Evolutionary conservation across 2,888 invertebrate species (phyloP).

Genomic region (Pristionchus arcanus): DNA sequence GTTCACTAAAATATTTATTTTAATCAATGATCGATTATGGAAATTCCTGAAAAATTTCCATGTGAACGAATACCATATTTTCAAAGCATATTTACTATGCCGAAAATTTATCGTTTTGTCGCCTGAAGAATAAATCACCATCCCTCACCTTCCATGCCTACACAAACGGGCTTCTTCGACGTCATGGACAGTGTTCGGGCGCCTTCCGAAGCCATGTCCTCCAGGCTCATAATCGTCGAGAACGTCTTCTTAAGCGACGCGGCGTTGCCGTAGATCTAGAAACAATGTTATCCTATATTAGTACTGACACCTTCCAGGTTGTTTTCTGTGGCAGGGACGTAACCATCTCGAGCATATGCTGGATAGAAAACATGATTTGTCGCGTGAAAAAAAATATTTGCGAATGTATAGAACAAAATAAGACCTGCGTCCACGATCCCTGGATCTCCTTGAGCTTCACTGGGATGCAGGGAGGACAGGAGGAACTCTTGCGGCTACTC

Average conservation of each 20-base stretch:
- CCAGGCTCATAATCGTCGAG: conserved; percentile 71
- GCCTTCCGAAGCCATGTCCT: conserved; percentile 60
- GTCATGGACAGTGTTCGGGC: conserved; percentile 63
- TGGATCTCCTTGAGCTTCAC: conserved; percentile 66
- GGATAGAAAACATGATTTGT: too few relatives aligned
- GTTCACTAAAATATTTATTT: conserved; percentile 58
- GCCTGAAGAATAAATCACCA: too few relatives aligned
- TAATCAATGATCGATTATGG: too few relatives aligned
- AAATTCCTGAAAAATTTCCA: too few relatives aligned
- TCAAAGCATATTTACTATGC: too few relatives aligned
- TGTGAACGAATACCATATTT: too few relatives aligned
- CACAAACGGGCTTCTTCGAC: conserved; percentile 67
- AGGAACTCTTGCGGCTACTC: background rate
- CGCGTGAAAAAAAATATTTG: too few relatives aligned
- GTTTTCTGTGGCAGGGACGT: background rate
- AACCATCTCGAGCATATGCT: too few relatives aligned
- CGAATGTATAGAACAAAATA: background rate
- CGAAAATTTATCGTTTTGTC: too few relatives aligned
- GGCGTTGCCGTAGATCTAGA: conserved; percentile 74
- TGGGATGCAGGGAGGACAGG: conserved; percentile 69
- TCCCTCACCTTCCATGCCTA: conserved; percentile 68
- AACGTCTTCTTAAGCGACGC: conserved; percentile 70
- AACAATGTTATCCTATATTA: background rate
- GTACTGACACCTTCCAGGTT: too few relatives aligned
- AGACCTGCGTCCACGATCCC: conserved; percentile 74